phyloP scores from a whole-genome alignment of 2,113 vertebrate species.

The Pleuronectes platessa region DNA sequence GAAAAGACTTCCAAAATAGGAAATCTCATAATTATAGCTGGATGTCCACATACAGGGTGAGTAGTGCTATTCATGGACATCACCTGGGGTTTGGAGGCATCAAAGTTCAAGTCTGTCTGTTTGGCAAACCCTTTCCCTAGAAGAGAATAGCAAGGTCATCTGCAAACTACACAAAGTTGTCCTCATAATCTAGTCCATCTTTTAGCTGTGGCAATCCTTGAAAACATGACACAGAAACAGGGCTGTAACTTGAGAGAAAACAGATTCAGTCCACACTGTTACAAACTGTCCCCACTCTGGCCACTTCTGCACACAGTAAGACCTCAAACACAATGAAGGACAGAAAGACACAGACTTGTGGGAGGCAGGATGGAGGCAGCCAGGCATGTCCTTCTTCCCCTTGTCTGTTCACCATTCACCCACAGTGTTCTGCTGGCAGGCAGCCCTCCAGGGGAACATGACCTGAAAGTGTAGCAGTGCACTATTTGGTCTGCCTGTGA shows the following conservation, averaged over 20 bases:
- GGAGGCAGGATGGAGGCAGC: conserved; percentile 43
- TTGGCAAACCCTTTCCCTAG: not conserved
- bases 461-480: conserved; percentile 47
- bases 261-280: conserved; percentile 12
- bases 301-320: conserved; percentile 3
- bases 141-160: too few relatives aligned
- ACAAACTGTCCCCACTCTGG: conserved; percentile 12
- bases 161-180: not conserved
- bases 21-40: not conserved
- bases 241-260: not conserved
- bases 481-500: conserved; percentile 36
- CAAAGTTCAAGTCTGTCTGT: not conserved
- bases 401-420: conserved; percentile 42
- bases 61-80: not conserved
- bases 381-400: conserved; percentile 43
- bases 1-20: not conserved
- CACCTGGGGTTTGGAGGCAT: not conserved
- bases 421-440: conserved; percentile 46
- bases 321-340: conserved; percentile 45
- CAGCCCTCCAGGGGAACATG: conserved; percentile 44
- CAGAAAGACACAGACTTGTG: conserved; percentile 29
- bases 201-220: not conserved
- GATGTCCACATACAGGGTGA: not conserved
- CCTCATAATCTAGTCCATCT: not conserved
- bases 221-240: not conserved